phyloP scores from a whole-genome alignment of 1,140 invertebrate genomes.

The Nomia melanderi region DNA sequence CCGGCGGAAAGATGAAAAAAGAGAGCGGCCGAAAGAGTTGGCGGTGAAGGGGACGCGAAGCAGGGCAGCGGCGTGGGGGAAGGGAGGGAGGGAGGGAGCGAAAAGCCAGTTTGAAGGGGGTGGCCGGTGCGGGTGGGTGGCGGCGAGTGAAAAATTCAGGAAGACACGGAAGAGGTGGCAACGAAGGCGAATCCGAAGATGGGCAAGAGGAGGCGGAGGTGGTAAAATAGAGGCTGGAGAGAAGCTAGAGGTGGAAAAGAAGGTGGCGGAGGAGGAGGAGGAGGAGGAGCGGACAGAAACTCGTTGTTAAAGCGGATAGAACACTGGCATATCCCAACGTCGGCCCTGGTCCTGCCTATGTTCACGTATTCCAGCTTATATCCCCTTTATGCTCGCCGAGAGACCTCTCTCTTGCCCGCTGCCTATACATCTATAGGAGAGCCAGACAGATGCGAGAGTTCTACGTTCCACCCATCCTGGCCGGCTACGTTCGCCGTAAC shows the following conservation, averaged over 20 bases:
- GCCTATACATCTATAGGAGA: slow-evolving; percentile 56
- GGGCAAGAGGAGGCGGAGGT: slow-evolving; percentile 26
- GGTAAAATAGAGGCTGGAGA: slow-evolving; percentile 16
- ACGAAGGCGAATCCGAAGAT: neutral
- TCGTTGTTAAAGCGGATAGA: slow-evolving; percentile 73
- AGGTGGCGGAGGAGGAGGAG: slow-evolving; percentile 22
- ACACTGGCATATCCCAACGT: slow-evolving; percentile 39
- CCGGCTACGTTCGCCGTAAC: neutral
- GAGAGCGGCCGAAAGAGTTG: slow-evolving; percentile 7
- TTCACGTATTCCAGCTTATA: slow-evolving; percentile 41
- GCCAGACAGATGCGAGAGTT: slow-evolving; percentile 47
- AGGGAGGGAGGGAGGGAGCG: neutral
- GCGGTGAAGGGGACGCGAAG: slow-evolving; percentile 22
- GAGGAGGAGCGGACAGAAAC: slow-evolving; percentile 59
- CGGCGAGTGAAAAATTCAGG: slow-evolving; percentile 60
- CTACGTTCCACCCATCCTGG: slow-evolving; percentile 52
- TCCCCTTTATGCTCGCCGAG: slow-evolving; percentile 58
- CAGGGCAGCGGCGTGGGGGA: neutral
- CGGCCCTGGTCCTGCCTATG: slow-evolving; percentile 16
- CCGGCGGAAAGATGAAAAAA: neutral
- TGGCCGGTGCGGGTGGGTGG: neutral
- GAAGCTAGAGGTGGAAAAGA: slow-evolving; percentile 19
- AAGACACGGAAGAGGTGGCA: slow-evolving; percentile 46
- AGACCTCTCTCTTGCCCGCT: slow-evolving; percentile 40
- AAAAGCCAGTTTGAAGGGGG: neutral